Conservation (phyloP, 2,797 vertebrate genomes). For the Yasuhikotakia modesta region DNA sequence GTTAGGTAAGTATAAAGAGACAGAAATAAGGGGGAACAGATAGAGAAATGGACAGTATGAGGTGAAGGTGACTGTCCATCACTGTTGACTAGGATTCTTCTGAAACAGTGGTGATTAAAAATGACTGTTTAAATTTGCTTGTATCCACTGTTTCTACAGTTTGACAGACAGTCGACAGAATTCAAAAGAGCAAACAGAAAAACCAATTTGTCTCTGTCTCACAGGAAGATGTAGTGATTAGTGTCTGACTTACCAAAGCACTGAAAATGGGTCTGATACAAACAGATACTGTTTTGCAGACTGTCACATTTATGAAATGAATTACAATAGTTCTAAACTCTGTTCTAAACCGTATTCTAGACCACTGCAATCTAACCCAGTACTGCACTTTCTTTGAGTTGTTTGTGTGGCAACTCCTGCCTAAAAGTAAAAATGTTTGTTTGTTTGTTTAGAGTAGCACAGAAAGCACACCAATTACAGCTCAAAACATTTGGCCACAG, state of each 20-base stretch:
- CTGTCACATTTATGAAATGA: background rate
- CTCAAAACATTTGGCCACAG: background rate
- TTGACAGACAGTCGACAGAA: constrained; percentile 29
- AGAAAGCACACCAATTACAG: background rate
- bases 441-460: no score
- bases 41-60: constrained; percentile 1
- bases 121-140: constrained; percentile 30
- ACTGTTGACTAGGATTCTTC: constrained; percentile 36
- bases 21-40: background rate
- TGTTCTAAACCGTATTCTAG: no score
- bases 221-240: constrained; percentile 27
- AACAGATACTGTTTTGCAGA: background rate
- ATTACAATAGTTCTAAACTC: no score
- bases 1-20: background rate
- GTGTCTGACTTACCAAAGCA: background rate
- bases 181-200: constrained; percentile 30
- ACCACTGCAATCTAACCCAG: no score
- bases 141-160: constrained; percentile 15
- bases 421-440: no score
- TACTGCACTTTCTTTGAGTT: no score
- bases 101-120: constrained; percentile 14
- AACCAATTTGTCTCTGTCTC: constrained; percentile 25
- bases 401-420: no score
- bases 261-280: background rate
- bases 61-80: constrained; percentile 7